Base-by-base conservation (phyloP, 2,888 invertebrate genomes). In the Hypercompe scribonia region DNA sequence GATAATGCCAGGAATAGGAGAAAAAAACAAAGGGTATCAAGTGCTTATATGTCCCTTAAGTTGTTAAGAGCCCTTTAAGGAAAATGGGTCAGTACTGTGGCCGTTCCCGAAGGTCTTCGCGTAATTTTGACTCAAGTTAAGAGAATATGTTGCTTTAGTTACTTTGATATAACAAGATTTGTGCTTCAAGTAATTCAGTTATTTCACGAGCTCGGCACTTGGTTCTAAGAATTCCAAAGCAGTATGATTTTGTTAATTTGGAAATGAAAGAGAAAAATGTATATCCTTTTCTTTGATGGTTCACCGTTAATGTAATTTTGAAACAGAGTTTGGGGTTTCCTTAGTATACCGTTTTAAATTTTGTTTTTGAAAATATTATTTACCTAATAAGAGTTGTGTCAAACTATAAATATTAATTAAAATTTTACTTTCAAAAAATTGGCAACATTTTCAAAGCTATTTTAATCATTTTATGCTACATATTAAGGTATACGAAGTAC, bases 41-140 rank as follows among this genome's bases (percentile, higher is more conserved):
- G 73, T 72, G 71, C 70, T 77, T 76, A 72, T 70, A 78, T 73
- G 72, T 82, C 73, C 73, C 70, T 72, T 76, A 80, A 67, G 67
- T 82, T 80, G 77, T 77, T 82, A 82, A 82, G 75, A 77, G 74
- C 68, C 71, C 75, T 74, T 77, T 74, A 74, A 74, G 81, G 83
- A 79, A 83, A 82, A 74, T 73, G 76, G 80, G 74, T 76, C 78
- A 71, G 71, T 75, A 68, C 46, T 64, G 65, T 34, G 71, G 50
- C 34, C 68, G 81, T 76, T 71, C 70, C 65, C 73, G 71, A 78
- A 76, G 67, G 39, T 39, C 54, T 65, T 76, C 64, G 78, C 83
- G 75, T 81, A 77, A 81, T 79, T 81, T 81, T 74, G 68, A 61
- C 73, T 78, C 73, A 70, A 63, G 54, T 70, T 50, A 65, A 67